Evolutionary conservation across 2,888 invertebrate species (phyloP), one percentile per base, ranked within the genome.

Genomic region (Sialis fuliginosa): DNA sequence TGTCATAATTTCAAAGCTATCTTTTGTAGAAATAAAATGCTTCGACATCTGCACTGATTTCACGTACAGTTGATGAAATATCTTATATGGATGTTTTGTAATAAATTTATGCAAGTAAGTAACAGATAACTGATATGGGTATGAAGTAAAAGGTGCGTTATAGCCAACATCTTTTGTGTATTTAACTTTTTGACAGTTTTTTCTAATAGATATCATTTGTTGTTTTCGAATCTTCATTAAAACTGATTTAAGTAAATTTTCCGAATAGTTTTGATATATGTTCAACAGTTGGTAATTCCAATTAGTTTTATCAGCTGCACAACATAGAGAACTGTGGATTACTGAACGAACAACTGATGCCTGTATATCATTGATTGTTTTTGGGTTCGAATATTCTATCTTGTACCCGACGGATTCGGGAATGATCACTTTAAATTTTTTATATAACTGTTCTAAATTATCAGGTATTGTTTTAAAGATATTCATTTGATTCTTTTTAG

Each of bases 221-320:
- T 76, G 73, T 0, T 63, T 54, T 6, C 75, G 67, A 37, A 82
- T 70, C 54, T 75, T 71, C 4, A 63, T 61, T 55, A 82, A 72
- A 0, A 79, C 77, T 1, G 66, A 64, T 45, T 74, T 65, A 5
- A 87, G 62, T 5, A 79, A 57, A 31, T 67, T 64, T 52, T 86
- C 83, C 0, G 80, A 73, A 60, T 79, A 87, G 52, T 77, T 77
- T 53, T 79, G 79, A 56, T 83, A 83, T 10, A 84, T 72, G 56
- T 75, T 74, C 54, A 78, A 81, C 50, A 85, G 65, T 52, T 81
- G 80, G 53, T 76, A 72, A 1, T 75, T 72, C 61, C 76, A 76
- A 0, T 74, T 71, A 1, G 72, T 70, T 55, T 78, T 76, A 53
- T 81, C 77, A 48, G 71, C 66, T 39, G 66, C 63, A 54, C 72